phyloP scores from a whole-genome alignment of 2,888 invertebrate species.

The Apodemia hepburni region DNA sequence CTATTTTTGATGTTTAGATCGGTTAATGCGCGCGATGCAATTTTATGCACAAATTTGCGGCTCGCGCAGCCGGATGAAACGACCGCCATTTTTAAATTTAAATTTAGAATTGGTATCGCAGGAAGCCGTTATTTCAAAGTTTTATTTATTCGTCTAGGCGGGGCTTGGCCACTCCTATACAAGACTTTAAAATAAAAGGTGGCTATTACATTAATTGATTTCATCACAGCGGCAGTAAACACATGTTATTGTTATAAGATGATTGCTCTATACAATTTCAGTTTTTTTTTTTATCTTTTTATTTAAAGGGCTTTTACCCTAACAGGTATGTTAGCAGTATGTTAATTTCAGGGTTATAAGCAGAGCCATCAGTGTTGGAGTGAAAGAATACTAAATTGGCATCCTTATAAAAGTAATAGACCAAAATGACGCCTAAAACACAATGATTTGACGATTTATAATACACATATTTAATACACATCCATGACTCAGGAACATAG shows the following conservation, averaged over 20 bases:
- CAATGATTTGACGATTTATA: no score
- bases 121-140: constrained; percentile 68
- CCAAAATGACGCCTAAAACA: no score
- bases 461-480: no score
- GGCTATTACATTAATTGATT: constrained; percentile 24
- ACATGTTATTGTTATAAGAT: background rate
- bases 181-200: constrained; percentile 30
- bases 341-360: no score
- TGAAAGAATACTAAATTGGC: no score
- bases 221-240: background rate
- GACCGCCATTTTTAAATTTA: constrained; percentile 66
- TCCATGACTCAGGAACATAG: no score
- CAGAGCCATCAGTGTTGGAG: no score
- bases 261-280: no score
- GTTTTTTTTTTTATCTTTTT: no score
- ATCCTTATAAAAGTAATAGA: no score
- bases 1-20: constrained; percentile 79
- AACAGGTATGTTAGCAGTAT: no score
- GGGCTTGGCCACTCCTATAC: constrained; percentile 41
- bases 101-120: constrained; percentile 66
- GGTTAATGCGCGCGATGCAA: constrained; percentile 70
- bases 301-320: no score
- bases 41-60: constrained; percentile 75
- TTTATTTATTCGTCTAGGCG: constrained; percentile 71
- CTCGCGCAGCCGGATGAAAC: constrained; percentile 45